Evolutionary conservation across 2,797 vertebrate species (phyloP).

Genomic region (Gorsachius magnificus): DNA sequence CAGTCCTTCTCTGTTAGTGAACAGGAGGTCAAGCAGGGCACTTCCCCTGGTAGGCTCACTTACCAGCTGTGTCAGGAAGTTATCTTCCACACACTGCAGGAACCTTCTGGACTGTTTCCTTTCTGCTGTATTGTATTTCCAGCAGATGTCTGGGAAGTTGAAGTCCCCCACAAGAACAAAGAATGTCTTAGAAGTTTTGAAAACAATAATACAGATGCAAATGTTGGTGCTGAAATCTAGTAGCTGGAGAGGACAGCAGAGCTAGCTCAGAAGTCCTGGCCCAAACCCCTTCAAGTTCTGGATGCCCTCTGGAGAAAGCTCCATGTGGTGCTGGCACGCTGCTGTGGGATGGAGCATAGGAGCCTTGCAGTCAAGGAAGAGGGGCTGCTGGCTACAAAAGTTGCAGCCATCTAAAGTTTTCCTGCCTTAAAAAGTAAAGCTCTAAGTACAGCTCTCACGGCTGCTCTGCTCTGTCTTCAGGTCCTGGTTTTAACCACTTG

Average conservation of each 20-base stretch:
- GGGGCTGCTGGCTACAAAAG: not conserved
- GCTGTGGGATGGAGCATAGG: not conserved
- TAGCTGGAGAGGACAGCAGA: not conserved
- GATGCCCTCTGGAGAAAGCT: not conserved
- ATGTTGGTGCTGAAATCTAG: not conserved
- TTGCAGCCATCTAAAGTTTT: not conserved
- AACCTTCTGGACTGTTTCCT: too few relatives aligned
- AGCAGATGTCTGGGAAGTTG: too few relatives aligned
- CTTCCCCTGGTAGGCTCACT: too few relatives aligned
- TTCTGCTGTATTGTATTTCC: too few relatives aligned
- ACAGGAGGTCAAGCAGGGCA: too few relatives aligned
- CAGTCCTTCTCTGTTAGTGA: too few relatives aligned
- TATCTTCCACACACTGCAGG: too few relatives aligned
- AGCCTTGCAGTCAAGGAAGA: not conserved
- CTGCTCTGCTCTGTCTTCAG: not conserved
- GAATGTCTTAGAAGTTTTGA: not conserved
- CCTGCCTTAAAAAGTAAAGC: not conserved
- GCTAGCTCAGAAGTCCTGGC: not conserved
- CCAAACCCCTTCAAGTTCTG: not conserved
- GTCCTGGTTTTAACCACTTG: not conserved
- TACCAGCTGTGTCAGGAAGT: too few relatives aligned
- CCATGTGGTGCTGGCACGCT: not conserved
- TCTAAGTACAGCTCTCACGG: not conserved
- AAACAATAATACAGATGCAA: not conserved
- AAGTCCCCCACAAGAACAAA: too few relatives aligned